phyloP scores from a whole-genome alignment of 2,113 vertebrate species.

The Oryctolagus cuniculus region DNA sequence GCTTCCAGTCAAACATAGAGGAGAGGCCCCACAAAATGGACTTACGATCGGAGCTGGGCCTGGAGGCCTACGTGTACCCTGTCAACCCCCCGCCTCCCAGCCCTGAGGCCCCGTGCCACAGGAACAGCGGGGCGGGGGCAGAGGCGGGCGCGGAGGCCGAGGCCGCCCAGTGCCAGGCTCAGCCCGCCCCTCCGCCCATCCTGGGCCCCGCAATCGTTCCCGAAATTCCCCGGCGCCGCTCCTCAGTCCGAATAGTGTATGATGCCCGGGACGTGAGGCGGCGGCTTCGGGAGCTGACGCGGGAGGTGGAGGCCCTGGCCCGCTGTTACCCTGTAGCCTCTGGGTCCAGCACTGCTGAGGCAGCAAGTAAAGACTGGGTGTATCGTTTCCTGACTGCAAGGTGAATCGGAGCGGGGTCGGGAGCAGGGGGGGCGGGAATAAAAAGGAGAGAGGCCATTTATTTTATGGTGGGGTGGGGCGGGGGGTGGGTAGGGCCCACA shows the following conservation, averaged over 20 bases:
- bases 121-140: neutral
- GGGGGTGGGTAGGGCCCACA: neutral
- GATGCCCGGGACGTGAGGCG: slow-evolving; percentile 70
- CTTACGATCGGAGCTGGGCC: slow-evolving; percentile 54
- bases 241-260: slow-evolving; percentile 63
- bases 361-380: slow-evolving; percentile 60
- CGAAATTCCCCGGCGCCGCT: neutral
- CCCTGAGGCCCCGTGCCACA: slow-evolving; percentile 19
- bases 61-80: slow-evolving; percentile 75
- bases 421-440: slow-evolving; percentile 16
- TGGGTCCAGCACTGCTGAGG: neutral
- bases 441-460: slow-evolving; percentile 57
- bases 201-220: slow-evolving; percentile 52
- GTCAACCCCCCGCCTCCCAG: slow-evolving; percentile 69
- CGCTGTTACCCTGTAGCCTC: slow-evolving; percentile 56
- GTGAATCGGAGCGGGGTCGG: neutral
- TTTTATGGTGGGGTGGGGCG: slow-evolving; percentile 10
- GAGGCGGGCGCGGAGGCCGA: neutral
- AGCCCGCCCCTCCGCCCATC: neutral
- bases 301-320: slow-evolving; percentile 71
- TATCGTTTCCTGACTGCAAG: slow-evolving; percentile 60
- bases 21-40: slow-evolving; percentile 52
- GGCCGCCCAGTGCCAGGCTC: neutral
- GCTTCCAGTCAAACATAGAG: slow-evolving; percentile 47
- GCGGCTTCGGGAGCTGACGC: slow-evolving; percentile 71